These are phyloP conservation scores for Subanguina moxae DNA, from an alignment of 1,140 invertebrate species.

Conservation along the genomic window DNA sequence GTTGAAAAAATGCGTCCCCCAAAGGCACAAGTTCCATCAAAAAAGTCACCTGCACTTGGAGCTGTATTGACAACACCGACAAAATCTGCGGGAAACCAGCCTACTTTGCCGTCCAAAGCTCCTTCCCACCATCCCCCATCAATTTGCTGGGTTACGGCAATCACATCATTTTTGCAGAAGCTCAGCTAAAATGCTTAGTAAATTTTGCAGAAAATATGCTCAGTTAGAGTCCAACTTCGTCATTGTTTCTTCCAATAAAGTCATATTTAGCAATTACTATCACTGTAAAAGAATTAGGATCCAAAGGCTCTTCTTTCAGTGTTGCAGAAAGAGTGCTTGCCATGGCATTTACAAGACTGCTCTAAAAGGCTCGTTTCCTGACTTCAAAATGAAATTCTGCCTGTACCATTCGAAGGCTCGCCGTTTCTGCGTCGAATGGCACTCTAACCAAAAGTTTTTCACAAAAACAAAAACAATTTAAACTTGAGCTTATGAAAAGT, in stretches of 20 bases:
- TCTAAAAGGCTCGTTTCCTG: no score
- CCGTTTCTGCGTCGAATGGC: no score
- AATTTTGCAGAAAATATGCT: background rate
- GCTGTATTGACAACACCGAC: constrained; percentile 66
- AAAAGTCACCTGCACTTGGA: background rate
- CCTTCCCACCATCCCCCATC: constrained; percentile 99
- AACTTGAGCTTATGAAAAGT: no score
- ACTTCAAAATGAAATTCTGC: no score
- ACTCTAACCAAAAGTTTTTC: no score
- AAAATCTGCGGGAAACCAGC: constrained; percentile 98
- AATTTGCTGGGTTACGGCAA: constrained; percentile 87
- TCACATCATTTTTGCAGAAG: constrained; percentile 90
- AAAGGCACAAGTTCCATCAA: no score
- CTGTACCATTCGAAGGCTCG: no score
- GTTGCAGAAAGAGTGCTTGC: background rate
- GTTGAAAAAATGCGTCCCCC: no score
- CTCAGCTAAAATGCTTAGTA: background rate
- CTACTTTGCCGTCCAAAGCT: constrained; percentile 84
- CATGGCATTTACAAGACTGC: background rate
- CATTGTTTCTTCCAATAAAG: constrained; percentile 91
- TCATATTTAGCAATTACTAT: constrained; percentile 73
- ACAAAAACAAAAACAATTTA: no score
- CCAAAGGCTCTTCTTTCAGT: background rate
- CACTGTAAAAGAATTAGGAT: background rate
- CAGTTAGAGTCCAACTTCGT: constrained; percentile 70